These are phyloP conservation scores for Anagrus nilaparvatae DNA, from an alignment of 1,140 invertebrate genomes.

Conservation along the genomic window DNA sequence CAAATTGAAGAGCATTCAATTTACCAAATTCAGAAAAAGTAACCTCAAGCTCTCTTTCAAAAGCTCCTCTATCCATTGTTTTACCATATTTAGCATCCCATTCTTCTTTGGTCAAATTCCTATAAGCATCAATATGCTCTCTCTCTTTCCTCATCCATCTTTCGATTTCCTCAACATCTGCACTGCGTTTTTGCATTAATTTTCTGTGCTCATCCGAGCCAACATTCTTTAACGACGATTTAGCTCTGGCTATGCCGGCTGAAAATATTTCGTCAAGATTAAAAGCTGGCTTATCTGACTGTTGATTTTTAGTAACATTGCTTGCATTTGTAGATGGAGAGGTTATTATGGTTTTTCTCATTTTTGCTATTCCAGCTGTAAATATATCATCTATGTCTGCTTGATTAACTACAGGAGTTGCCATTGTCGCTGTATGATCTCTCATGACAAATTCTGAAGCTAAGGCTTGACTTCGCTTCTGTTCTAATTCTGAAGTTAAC, in stretches of 20 bases:
- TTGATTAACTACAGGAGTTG: constrained; percentile 20
- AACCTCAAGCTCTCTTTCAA: constrained; percentile 12
- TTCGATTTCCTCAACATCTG: constrained; percentile 13
- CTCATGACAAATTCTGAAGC: not conserved
- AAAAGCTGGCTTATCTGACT: constrained; percentile 10
- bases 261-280: constrained; percentile 31
- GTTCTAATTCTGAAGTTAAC: not conserved
- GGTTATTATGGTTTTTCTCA: constrained; percentile 13
- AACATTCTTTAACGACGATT: constrained; percentile 1
- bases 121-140: constrained; percentile 27
- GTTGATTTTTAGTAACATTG: not conserved
- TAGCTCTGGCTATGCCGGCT: constrained; percentile 27
- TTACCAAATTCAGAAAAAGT: constrained; percentile 9
- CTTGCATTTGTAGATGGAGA: constrained; percentile 5
- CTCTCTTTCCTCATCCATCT: constrained; percentile 26
- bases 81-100: constrained; percentile 35
- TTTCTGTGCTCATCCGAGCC: not conserved
- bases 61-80: constrained; percentile 13
- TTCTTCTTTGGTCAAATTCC: constrained; percentile 39
- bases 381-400: constrained; percentile 25
- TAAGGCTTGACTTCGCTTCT: not conserved
- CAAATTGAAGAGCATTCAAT: constrained; percentile 2
- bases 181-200: not conserved
- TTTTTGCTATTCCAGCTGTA: constrained; percentile 22
- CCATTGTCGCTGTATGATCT: constrained; percentile 6